Evolutionary conservation across 1,140 invertebrate genomes (phyloP), one percentile per base, ranked within the genome.

Genomic region (Microplitis mediator): DNA sequence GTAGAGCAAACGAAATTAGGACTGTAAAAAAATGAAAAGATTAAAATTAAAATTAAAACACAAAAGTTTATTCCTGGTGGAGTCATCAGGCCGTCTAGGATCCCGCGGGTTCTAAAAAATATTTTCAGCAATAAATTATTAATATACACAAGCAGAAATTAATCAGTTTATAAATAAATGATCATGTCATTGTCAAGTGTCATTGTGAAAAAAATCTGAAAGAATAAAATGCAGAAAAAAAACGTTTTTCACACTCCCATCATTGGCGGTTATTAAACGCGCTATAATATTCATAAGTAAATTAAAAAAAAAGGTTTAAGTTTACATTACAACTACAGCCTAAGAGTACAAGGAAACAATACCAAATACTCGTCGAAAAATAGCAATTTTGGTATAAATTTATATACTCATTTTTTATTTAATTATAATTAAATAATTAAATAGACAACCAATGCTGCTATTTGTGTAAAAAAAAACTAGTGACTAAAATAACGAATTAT

Each of bases 301-400:
- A 68, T 75, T 16, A 45, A 61, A 64, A 70, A 76, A 72, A 69
- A 76, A 75, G 74, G 72, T 76, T 76, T 73, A 78, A 78, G 71
- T 77, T 54, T 79, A 79, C 75, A 56, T 72, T 76, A 72, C 75
- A 75, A 75, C 79, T 82, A 82, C 77, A 76, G 62, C 79, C 81
- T 80, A 82, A 82, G 81, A 82, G 81, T 82, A 82, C 82, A 76
- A 69, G 75, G 76, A 82, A 81, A 78, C 66, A 81, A 79, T 78
- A 78, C 76, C 75, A 74, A 76, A 81, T 81, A 79, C 67, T 73
- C 73, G 67, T 74, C 69, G 58, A 75, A 77, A 51, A 39, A 54
- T 45, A 67, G n/a, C 56, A 58, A 23, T n/a, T 54, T 61, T 58
- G 52, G 51, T 45, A 71, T 36, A 23, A 23, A 23, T 23, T 23